phyloP scores from a whole-genome alignment of 2,888 invertebrate species.

The Conops quadrifasciatus region DNA sequence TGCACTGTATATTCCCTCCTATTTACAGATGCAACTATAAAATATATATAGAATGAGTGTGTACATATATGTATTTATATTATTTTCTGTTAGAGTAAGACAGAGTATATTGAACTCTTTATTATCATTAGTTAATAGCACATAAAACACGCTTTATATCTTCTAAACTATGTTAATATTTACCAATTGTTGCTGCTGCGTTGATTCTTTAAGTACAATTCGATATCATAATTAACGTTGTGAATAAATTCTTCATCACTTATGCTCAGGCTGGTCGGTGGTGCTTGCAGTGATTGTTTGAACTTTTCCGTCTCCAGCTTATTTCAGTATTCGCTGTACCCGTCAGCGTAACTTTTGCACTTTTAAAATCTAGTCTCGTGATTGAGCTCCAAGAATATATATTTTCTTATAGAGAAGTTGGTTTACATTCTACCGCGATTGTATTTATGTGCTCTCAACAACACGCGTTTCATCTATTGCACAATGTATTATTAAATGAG shows the following conservation, averaged over 20 bases:
- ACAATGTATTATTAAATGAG: neutral
- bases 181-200: constrained; percentile 60
- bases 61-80: too few species aligned
- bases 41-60: too few species aligned
- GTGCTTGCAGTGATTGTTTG: neutral
- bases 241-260: constrained; percentile 64
- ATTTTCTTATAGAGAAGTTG: neutral
- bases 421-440: neutral
- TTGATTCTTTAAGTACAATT: constrained; percentile 59
- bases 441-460: too few species aligned
- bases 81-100: too few species aligned
- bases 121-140: too few species aligned
- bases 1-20: too few species aligned
- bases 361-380: neutral
- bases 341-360: constrained; percentile 17
- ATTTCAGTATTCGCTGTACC: constrained; percentile 10
- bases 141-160: too few species aligned
- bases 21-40: too few species aligned
- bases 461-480: neutral
- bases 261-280: constrained; percentile 56
- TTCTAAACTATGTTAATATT: too few species aligned
- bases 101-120: too few species aligned
- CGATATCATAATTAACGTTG: constrained; percentile 63
- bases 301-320: constrained; percentile 29
- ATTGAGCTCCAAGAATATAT: neutral